A percentile compares a stretch with the other conserved stretches of the same genome.
These are phyloP conservation scores for Scaptomyza caliginosa DNA, from an alignment of 2,888 invertebrate species.

Conservation along the genomic window DNA sequence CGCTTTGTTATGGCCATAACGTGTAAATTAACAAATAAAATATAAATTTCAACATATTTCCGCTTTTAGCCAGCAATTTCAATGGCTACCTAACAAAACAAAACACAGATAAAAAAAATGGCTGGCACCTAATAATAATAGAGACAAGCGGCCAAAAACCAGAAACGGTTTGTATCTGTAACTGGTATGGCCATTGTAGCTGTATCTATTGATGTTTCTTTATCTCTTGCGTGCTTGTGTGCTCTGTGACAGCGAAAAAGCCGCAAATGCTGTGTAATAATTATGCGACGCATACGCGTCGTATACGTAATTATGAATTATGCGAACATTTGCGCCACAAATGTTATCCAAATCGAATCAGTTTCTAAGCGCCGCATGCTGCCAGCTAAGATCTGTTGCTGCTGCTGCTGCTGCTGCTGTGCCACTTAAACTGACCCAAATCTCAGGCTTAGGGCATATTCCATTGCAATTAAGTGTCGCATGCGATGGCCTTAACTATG, in stretches of 20 bases:
- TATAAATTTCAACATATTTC: slow-evolving; percentile 71
- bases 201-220: slow-evolving; percentile 10
- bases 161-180: slow-evolving; percentile 28
- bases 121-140: slow-evolving; percentile 46
- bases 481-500: slow-evolving; percentile 72
- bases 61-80: slow-evolving; percentile 44
- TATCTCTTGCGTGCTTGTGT: slow-evolving; percentile 62
- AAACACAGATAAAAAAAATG: slow-evolving; percentile 50
- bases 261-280: slow-evolving; percentile 60
- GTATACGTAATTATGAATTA: slow-evolving; percentile 65
- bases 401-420: slow-evolving; percentile 14
- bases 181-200: background rate
- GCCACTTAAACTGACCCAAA: slow-evolving; percentile 67
- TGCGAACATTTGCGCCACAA: slow-evolving; percentile 59
- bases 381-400: slow-evolving; percentile 37
- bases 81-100: slow-evolving; percentile 27
- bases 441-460: slow-evolving; percentile 66
- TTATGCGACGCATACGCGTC: slow-evolving; percentile 54
- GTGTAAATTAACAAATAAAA: slow-evolving; percentile 58
- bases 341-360: slow-evolving; percentile 60
- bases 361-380: slow-evolving; percentile 44
- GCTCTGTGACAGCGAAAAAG: slow-evolving; percentile 46
- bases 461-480: slow-evolving; percentile 69
- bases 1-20: background rate
- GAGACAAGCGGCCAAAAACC: slow-evolving; percentile 27